These are phyloP conservation scores for Atrichornis clamosus DNA, from an alignment of 2,113 vertebrate genomes.

Conservation along the genomic window DNA sequence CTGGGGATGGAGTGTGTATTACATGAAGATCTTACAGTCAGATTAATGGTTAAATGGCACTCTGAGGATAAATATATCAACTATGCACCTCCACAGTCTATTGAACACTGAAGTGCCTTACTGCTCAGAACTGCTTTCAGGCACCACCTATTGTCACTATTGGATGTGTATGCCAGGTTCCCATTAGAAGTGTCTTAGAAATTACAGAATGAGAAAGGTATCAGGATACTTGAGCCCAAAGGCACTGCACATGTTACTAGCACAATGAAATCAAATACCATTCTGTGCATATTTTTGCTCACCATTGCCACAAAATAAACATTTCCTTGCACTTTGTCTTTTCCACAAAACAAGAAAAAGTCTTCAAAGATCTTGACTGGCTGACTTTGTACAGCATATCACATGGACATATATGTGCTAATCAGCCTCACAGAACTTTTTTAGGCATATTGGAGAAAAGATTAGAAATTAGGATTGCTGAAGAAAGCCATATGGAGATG, in stretches of 20 bases:
- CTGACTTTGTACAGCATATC: not conserved
- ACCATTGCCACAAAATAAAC: not conserved
- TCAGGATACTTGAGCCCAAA: slow-evolving; percentile 19
- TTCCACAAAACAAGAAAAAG: not conserved
- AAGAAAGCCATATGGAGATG: not conserved
- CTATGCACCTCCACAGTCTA: not conserved
- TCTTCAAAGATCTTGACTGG: not conserved
- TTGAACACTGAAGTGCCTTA: not conserved
- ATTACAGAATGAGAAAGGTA: not conserved
- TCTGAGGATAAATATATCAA: slow-evolving; percentile 8
- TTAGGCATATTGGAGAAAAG: not conserved
- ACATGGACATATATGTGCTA: not conserved
- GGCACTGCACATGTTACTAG: not conserved
- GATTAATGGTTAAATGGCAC: not conserved
- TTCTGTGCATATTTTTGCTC: not conserved
- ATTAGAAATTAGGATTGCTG: not conserved
- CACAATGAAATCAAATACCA: not conserved
- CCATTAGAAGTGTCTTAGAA: slow-evolving; percentile 29
- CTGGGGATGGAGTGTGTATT: not conserved
- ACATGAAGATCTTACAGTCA: not conserved
- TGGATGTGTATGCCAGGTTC: not conserved
- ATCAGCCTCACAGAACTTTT: not conserved
- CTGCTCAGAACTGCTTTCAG: slow-evolving; percentile 50
- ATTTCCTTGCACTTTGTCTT: not conserved
- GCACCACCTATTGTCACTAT: slow-evolving; percentile 37